Base-by-base conservation (phyloP, 2,888 invertebrate genomes). In the Agrochola lychnidis region DNA sequence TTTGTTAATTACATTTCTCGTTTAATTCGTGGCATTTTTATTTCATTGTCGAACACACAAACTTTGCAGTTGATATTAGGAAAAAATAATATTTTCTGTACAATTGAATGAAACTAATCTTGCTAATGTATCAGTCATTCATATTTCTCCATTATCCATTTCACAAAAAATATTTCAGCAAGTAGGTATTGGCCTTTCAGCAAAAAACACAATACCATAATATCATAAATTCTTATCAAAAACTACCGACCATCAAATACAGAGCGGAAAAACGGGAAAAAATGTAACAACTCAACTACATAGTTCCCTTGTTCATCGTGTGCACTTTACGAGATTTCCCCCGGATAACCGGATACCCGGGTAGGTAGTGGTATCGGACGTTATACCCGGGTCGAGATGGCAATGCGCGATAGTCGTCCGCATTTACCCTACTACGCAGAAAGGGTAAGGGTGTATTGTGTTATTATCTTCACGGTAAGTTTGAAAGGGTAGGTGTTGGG, bases 161-260 rank as follows among this genome's bases (percentile, higher is more conserved):
- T 30, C 48, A 19, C 22, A 64, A n/a, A 68, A 53, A 70, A 81
- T 9, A 64, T 53, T 22, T 7, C 62, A 30, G 3, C 9, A 63
- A 53, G 45, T 5, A 30, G n/a, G n/a, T 30, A 30, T 30, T 48
- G 14, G 19, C 10, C 25, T 42, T 76, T 48, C 77, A 70, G n/a
- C 57, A 56, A 83, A 70, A 67, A 68, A 64, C 48, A 72, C 63
- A 66, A 42, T 76, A 71, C 70, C 53, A 42, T 69, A 42, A 81
- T 84, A 85, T 73, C 85, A 85, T 82, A 83, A 83, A 78, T 82
- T 76, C 73, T 85, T 82, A 84, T 84, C 77, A 82, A 85, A 83
- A 81, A 73, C 83, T 72, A 70, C 64, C 53, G n/a, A 51, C 64
- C 83, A 76, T 83, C 83, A 79, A 79, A 79, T 64, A 69, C 71